These are phyloP conservation scores for Reinhardtius hippoglossoides DNA, from an alignment of 2,113 vertebrate genomes.

Conservation along the genomic window DNA sequence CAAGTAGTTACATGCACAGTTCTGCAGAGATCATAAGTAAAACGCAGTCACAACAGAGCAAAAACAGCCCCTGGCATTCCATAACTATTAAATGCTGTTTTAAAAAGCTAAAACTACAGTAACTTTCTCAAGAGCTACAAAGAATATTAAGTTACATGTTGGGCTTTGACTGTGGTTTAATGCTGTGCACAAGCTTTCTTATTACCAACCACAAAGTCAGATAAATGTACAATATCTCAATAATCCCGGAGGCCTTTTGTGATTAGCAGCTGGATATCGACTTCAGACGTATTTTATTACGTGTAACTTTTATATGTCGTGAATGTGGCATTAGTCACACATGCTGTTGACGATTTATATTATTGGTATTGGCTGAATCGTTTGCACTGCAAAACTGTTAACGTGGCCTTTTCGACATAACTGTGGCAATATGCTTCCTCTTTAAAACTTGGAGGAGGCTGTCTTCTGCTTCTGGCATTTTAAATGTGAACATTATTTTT, in stretches of 20 bases:
- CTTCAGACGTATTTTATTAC: neutral
- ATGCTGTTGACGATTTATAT: neutral
- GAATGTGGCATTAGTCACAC: constrained; percentile 10
- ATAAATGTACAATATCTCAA: neutral
- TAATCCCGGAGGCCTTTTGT: neutral
- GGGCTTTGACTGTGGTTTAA: constrained; percentile 1
- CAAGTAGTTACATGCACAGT: neutral
- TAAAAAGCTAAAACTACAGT: neutral
- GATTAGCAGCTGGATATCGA: neutral
- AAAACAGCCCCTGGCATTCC: neutral
- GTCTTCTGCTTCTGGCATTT: neutral
- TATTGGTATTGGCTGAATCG: neutral
- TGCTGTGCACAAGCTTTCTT: neutral
- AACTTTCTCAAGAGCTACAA: constrained; percentile 2
- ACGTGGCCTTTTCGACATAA: neutral
- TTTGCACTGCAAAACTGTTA: neutral
- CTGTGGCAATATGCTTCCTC: neutral
- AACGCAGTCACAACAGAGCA: neutral
- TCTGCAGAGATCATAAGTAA: constrained; percentile 6
- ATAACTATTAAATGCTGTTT: constrained; percentile 2
- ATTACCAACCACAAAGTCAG: neutral
- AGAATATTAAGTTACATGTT: neutral
- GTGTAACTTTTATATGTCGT: neutral
- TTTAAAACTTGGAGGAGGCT: neutral
- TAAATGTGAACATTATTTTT: neutral